These are phyloP conservation scores for Anabas testudineus DNA, from an alignment of 2,797 vertebrate genomes.

Conservation along the genomic window DNA sequence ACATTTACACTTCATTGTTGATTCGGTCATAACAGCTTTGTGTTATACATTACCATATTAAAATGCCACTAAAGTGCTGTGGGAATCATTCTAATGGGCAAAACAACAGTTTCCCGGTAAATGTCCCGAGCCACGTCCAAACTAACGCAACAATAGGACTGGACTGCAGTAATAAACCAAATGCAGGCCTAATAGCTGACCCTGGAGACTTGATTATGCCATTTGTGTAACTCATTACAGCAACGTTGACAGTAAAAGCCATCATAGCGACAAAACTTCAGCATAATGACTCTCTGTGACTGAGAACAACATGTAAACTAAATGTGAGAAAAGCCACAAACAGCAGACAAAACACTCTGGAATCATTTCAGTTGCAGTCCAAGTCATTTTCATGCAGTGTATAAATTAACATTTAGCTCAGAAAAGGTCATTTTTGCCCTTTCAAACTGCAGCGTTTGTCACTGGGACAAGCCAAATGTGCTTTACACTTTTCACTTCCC, in stretches of 20 bases:
- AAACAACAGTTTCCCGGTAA: conserved; percentile 35
- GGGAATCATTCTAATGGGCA: conserved; percentile 54
- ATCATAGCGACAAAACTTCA: conserved; percentile 26
- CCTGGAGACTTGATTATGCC: conserved; percentile 51
- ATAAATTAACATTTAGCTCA: conserved; percentile 70
- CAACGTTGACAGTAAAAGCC: conserved; percentile 36
- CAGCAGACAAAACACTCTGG: conserved; percentile 47
- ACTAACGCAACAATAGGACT: conserved; percentile 37
- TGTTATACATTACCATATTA: conserved; percentile 46
- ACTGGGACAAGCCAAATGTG: no score
- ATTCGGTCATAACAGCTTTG: conserved; percentile 28
- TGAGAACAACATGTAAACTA: conserved; percentile 63
- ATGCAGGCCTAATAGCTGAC: conserved; percentile 37
- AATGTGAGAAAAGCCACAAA: conserved; percentile 63
- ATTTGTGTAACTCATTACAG: conserved; percentile 47
- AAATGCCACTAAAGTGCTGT: conserved; percentile 50
- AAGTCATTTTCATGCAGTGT: conserved; percentile 52
- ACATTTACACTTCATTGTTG: conserved; percentile 22
- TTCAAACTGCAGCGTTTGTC: conserved; percentile 24
- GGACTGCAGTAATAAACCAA: conserved; percentile 48
- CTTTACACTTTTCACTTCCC: conserved; percentile 14
- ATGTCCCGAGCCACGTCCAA: conserved; percentile 24
- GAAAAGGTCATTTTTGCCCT: conserved; percentile 61
- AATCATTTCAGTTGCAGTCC: conserved; percentile 37
- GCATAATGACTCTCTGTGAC: conserved; percentile 26